Evolutionary conservation across 2,888 invertebrate species (phyloP), one percentile per base, ranked within the genome.

Genomic region (Ethmia dodecea): DNA sequence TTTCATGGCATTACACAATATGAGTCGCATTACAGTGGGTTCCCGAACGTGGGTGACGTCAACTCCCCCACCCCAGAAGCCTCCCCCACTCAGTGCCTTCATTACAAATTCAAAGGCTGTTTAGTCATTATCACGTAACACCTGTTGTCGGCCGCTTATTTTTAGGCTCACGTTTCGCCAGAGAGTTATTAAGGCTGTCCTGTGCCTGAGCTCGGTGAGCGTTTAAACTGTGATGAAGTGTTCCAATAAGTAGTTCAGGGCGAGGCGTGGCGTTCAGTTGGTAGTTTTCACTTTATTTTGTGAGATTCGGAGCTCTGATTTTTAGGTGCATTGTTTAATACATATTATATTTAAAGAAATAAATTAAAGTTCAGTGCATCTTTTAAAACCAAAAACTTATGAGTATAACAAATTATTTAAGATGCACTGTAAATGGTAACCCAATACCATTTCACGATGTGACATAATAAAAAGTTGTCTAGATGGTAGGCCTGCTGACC

Each of bases 71-170:
- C 44, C 34, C 29, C 27, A 20, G 29, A 15, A 2, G 1, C 42
- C 38, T 40, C 40, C 45, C 48, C 39, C 49, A 66, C 67, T 70
- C 65, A 71, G 61, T 55, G 55, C 64, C 62, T 65, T 77, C 72
- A 77, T 80, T 75, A 78, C 62, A 68, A 74, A 80, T 80, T 77
- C 78, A 78, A 67, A 75, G 63, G 73, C 69, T 78, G 77, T 78
- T 77, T 77, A 79, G 75, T 76, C 79, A 78, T 81, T 80, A 81
- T 69, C 76, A 66, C 66, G 63, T 64, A 64, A 65, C 81, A 83
- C 83, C 81, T 83, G 83, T 77, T 79, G 76, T 76, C 74, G 49
- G 27, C 13, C 5, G 16, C 15, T 20, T 32, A 40, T 33, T 32
- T 32, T 40, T 40, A 36, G 34, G 1, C 5, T 10, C 14, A 14